These are phyloP conservation scores for Fistularia tabacaria DNA, from an alignment of 2,797 vertebrate genomes.

Conservation along the genomic window DNA sequence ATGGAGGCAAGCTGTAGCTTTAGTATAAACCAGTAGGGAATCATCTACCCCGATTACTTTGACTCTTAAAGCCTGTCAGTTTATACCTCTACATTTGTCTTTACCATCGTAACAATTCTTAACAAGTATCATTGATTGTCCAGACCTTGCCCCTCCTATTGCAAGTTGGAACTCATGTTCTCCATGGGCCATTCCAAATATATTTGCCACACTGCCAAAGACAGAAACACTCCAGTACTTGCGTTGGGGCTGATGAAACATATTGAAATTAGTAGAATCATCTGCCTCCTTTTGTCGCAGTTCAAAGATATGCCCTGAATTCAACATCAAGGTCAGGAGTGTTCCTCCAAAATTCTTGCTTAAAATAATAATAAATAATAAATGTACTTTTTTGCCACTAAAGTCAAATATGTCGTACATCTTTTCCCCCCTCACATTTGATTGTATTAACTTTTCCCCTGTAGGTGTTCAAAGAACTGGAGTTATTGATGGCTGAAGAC, in stretches of 20 bases:
- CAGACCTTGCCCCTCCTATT: constrained; percentile 24
- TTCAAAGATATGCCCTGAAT: constrained; percentile 58
- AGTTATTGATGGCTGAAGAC: no score
- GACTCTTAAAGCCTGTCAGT: constrained; percentile 35
- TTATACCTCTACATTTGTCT: constrained; percentile 32
- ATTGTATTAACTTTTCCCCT: no score
- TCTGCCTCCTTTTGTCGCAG: constrained; percentile 58
- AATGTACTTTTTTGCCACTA: no score
- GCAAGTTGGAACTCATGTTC: constrained; percentile 16
- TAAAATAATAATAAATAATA: no score
- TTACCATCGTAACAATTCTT: constrained; percentile 22
- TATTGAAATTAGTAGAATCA: constrained; percentile 39
- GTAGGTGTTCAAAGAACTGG: background rate
- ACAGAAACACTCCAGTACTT: constrained; percentile 22
- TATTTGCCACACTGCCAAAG: constrained; percentile 27
- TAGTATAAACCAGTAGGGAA: constrained; percentile 57
- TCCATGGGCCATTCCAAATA: constrained; percentile 11
- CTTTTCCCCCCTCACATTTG: no score
- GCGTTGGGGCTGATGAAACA: constrained; percentile 18
- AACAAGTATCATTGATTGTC: constrained; percentile 24
- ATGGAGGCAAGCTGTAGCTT: constrained; percentile 53
- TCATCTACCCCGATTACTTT: constrained; percentile 45
- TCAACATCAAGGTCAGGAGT: constrained; percentile 66
- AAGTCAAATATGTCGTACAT: no score
- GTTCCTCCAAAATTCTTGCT: constrained; percentile 38